These are phyloP conservation scores for Cardiocondyla obscurior DNA, from an alignment of 1,140 invertebrate genomes.

Conservation along the genomic window DNA sequence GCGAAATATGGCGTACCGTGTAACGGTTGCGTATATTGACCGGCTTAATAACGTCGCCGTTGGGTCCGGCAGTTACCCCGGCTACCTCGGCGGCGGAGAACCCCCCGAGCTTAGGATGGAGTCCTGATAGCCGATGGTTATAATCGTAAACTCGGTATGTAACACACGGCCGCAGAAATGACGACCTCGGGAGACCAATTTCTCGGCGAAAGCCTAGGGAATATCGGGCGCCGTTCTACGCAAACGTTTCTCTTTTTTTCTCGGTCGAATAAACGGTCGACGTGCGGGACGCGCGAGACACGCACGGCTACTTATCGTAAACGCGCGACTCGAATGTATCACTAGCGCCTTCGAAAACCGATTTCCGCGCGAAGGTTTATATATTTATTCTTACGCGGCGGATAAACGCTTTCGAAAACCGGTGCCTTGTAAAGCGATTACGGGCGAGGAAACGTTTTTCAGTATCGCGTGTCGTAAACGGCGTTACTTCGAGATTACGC, in stretches of 20 bases:
- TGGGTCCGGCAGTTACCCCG: slow-evolving; percentile 30
- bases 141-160: slow-evolving; percentile 61
- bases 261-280: not conserved
- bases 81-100: not conserved
- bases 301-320: slow-evolving; percentile 32
- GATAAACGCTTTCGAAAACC: not conserved
- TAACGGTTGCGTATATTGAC: slow-evolving; percentile 50
- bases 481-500: not conserved
- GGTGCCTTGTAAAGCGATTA: not conserved
- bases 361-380: too few species aligned
- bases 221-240: slow-evolving; percentile 21
- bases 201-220: not conserved
- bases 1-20: not conserved
- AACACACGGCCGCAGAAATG: slow-evolving; percentile 38
- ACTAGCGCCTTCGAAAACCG: slow-evolving; percentile 1
- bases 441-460: not conserved
- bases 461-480: not conserved
- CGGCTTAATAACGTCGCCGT: slow-evolving; percentile 57
- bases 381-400: not conserved
- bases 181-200: slow-evolving; percentile 30
- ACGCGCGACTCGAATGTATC: slow-evolving; percentile 35
- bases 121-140: slow-evolving; percentile 61
- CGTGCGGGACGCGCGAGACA: not conserved
- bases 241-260: slow-evolving; percentile 27
- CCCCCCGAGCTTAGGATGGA: slow-evolving; percentile 17